phyloP scores from a whole-genome alignment of 2,113 vertebrate genomes.

The Serilophus lunatus region DNA sequence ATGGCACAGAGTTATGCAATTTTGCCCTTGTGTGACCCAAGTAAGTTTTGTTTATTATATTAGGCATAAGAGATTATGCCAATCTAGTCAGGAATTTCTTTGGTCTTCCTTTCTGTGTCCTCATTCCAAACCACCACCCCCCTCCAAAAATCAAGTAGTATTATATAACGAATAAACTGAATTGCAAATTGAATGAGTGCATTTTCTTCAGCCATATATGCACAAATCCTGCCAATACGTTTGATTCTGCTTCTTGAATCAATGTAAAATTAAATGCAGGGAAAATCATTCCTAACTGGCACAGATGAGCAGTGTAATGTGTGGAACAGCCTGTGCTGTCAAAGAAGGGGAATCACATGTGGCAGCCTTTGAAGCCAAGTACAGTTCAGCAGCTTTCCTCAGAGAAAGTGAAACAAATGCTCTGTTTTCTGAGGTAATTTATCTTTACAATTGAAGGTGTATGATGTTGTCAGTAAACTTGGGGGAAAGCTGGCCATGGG shows the following conservation, averaged over 20 bases:
- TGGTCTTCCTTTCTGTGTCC: neutral
- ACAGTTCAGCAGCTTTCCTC: neutral
- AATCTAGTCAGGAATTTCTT: neutral
- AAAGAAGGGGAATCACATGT: neutral
- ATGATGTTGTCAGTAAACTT: neutral
- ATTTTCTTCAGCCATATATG: neutral
- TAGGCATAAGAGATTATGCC: neutral
- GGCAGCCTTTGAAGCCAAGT: neutral
- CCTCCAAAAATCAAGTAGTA: neutral
- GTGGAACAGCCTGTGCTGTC: neutral
- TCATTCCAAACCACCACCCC: neutral
- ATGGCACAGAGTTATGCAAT: neutral
- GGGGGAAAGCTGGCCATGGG: neutral
- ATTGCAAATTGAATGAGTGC: neutral
- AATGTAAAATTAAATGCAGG: neutral
- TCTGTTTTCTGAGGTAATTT: neutral
- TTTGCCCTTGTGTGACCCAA: neutral
- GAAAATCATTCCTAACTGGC: neutral
- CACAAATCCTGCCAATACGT: neutral
- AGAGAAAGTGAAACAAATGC: neutral
- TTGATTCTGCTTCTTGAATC: neutral
- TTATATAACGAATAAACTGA: neutral
- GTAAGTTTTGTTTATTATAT: neutral
- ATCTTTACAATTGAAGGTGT: neutral
- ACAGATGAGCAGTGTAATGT: neutral